A percentile compares a stretch with the other conserved stretches of the same genome.
These are phyloP conservation scores for Tetramorium alpestre DNA, from an alignment of 1,140 invertebrate species.

Conservation along the genomic window DNA sequence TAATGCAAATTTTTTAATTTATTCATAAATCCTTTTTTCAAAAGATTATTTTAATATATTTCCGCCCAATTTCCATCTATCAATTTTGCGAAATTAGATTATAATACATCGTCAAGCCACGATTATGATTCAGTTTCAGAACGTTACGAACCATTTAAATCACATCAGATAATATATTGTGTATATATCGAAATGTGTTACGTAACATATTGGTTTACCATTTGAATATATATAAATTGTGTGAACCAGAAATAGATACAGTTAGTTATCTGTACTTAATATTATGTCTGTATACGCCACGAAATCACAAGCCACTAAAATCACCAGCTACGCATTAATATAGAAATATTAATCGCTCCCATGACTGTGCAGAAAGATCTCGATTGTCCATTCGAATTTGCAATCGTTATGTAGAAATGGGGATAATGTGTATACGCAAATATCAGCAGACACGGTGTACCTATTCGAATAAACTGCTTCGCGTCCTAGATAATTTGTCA, in stretches of 20 bases:
- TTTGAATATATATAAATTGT: neutral
- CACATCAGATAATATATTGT: slow-evolving; percentile 4
- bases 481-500: slow-evolving; percentile 81
- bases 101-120: neutral
- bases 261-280: slow-evolving; percentile 28
- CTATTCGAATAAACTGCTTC: slow-evolving; percentile 80
- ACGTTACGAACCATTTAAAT: neutral
- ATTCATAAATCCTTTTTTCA: neutral
- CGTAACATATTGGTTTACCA: neutral
- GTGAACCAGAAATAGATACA: slow-evolving; percentile 10
- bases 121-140: slow-evolving; percentile 4
- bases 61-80: neutral
- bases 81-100: neutral
- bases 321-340: slow-evolving; percentile 23
- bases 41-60: slow-evolving; percentile 29
- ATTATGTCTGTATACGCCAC: neutral
- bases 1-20: neutral
- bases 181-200: neutral
- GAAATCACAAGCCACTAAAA: slow-evolving; percentile 23
- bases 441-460: slow-evolving; percentile 69
- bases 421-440: slow-evolving; percentile 71
- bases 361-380: slow-evolving; percentile 59
- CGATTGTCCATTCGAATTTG: slow-evolving; percentile 65
- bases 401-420: slow-evolving; percentile 65
- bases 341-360: slow-evolving; percentile 39